A percentile compares a stretch with the other conserved stretches of the same genome.
Evolutionary conservation across 2,113 vertebrate genomes (phyloP).

Genomic region (Apteryx mantelli): DNA sequence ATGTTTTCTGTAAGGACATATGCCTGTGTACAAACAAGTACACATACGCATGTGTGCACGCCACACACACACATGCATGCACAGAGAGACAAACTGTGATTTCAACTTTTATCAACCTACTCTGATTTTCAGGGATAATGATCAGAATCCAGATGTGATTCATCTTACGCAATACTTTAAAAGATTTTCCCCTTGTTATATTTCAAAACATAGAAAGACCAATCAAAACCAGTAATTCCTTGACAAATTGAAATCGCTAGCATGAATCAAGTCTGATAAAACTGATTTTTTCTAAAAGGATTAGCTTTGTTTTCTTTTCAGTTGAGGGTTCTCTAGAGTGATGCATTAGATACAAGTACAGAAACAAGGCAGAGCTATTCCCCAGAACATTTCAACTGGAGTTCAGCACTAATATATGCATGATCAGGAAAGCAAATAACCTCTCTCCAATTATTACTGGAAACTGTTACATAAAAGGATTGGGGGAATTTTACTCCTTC

Average conservation of each 20-base stretch:
- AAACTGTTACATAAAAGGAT: not conserved
- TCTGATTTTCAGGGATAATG: not conserved
- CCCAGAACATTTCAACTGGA: not conserved
- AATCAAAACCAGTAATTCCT: not conserved
- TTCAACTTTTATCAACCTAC: not conserved
- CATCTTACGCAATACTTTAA: not conserved
- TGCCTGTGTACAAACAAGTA: not conserved
- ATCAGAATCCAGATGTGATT: not conserved
- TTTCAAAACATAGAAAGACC: not conserved
- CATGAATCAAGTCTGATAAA: not conserved
- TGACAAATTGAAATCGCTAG: not conserved
- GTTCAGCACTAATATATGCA: not conserved
- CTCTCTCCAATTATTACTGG: not conserved
- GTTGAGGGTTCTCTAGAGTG: not conserved
- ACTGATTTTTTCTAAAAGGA: not conserved
- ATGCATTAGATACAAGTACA: not conserved
- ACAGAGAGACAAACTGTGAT: not conserved
- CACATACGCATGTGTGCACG: not conserved
- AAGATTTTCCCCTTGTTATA: not conserved
- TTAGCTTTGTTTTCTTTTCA: not conserved
- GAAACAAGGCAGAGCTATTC: not conserved
- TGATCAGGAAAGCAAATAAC: constrained; percentile 2
- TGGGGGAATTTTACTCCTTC: not conserved
- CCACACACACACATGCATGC: too few relatives aligned
- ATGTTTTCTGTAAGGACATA: not conserved